Percentiles rank a stretch among this genome's conserved stretches.
Conservation (phyloP, 1,140 invertebrate genomes). For the Mycetomoellerius zeteki region DNA sequence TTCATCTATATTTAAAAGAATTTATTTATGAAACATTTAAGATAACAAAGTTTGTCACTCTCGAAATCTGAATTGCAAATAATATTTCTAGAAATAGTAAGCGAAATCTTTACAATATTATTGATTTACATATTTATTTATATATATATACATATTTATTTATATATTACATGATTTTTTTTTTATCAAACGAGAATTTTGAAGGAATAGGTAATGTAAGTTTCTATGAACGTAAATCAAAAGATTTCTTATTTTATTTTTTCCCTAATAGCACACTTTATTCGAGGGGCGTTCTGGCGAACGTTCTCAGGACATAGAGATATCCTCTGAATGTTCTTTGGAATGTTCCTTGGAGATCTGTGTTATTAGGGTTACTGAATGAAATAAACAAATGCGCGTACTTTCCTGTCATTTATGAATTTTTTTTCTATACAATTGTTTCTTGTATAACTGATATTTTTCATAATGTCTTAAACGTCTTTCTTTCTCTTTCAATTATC, state of each 20-base stretch:
- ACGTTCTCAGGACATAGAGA: no score
- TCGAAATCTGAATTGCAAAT: no score
- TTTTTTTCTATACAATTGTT: background rate
- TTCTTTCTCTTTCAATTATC: background rate
- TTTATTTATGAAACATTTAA: background rate
- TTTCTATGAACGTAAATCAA: background rate
- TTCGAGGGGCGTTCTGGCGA: no score
- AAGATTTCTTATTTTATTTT: constrained; percentile 17
- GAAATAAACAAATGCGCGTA: background rate
- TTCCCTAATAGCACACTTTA: no score
- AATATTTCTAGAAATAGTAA: no score
- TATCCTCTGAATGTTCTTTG: no score
- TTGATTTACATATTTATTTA: background rate
- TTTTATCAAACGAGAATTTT: background rate
- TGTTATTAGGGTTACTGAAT: no score
- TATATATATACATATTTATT: background rate
- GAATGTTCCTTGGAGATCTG: no score
- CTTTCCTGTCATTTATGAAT: background rate
- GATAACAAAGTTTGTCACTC: no score
- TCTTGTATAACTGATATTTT: background rate
- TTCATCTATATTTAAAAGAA: background rate
- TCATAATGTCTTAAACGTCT: background rate
- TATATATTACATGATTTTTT: background rate
- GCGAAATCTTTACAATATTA: no score
- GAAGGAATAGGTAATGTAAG: background rate